phyloP scores from a whole-genome alignment of 2,888 invertebrate genomes.

The Nephrotoma flavescens region DNA sequence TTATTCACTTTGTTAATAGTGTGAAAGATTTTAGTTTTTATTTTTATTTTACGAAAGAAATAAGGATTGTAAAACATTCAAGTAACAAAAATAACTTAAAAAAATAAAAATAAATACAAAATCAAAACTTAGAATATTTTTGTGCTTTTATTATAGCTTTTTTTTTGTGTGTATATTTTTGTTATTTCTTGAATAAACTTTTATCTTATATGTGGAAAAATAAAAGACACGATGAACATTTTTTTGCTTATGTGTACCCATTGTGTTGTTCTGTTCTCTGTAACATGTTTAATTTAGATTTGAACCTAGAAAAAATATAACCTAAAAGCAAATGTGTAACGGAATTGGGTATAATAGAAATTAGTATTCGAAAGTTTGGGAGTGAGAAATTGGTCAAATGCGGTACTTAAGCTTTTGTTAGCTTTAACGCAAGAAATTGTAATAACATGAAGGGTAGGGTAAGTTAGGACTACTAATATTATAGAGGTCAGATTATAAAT shows the following conservation, averaged over 20 bases:
- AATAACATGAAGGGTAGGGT: no score
- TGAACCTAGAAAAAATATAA: neutral
- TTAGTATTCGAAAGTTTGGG: no score
- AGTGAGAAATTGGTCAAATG: no score
- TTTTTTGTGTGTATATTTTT: neutral
- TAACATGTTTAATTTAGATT: neutral
- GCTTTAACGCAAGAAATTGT: no score
- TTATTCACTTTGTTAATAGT: neutral
- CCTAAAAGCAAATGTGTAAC: neutral
- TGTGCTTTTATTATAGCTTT: neutral
- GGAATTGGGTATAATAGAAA: neutral
- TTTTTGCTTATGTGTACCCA: neutral
- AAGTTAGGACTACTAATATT: no score
- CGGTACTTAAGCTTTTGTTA: no score
- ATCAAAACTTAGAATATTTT: neutral
- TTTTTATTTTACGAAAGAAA: neutral
- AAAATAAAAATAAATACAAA: neutral
- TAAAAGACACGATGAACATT: neutral
- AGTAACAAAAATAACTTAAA: neutral
- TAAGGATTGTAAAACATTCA: neutral
- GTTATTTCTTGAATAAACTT: neutral
- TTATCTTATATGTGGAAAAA: neutral
- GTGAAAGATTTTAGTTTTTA: neutral
- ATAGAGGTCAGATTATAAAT: no score
- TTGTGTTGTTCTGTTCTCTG: neutral